Evolutionary conservation across 2,113 vertebrate genomes (phyloP), one percentile per base, ranked within the genome.

Genomic region (Hemicordylus capensis): DNA sequence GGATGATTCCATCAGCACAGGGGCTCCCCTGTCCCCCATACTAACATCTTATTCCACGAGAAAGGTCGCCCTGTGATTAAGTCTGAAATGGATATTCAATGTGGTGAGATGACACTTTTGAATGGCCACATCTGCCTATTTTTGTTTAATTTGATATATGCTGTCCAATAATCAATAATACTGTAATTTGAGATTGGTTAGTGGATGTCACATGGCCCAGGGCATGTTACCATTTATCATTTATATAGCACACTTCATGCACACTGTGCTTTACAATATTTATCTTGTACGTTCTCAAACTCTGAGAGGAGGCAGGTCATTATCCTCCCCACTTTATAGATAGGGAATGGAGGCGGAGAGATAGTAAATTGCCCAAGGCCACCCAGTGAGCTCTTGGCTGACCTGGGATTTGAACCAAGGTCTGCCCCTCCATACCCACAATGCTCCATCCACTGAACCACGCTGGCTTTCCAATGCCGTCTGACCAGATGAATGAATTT

Each of bases 151-250:
- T 72, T 85, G 84, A 85, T 80, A 85, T 85, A 79, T 80, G 76
- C 76, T 51, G 69, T 39, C 66, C 67, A 80, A 85, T 85, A 73
- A 85, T 85, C 84, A 39, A 85, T 85, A 85, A 73, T 85, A 51
- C 66, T 73, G 84, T 85, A 85, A 85, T 80, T 63, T 85, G 84
- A 85, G 84, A 85, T 85, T 80, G 84, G 84, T 73, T 85, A 85
- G 84, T 85, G 66, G 76, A 67, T 80, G 76, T 85, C 84, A 80
- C 76, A 85, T 85, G 84, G 84, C 76, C 84, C 67, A 48, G 42
- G 76, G 76, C 84, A 85, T 73, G 76, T 85, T 80, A 51, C 56
- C 61, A 72, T 85, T 63, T 80, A 72, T 80, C 84, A 85, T 85
- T 85, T 85, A 80, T 85, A 85, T 85, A 80, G 84, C 76, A 37